Conservation (phyloP, 2,113 vertebrate species). For the Cololabis saira region DNA sequence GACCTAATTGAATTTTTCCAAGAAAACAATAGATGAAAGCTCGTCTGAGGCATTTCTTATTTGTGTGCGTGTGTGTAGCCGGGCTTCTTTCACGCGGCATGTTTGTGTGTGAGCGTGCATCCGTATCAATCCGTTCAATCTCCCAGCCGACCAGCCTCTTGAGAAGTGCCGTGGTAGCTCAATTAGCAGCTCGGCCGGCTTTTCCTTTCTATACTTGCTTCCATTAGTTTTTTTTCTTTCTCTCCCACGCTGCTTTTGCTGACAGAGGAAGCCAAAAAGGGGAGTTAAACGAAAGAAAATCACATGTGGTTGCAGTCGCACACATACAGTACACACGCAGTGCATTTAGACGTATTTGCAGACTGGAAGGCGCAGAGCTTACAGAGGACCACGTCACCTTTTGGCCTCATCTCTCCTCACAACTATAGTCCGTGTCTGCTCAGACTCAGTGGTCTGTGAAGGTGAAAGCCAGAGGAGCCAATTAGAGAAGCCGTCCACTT, state of each 20-base stretch:
- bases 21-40: conserved; percentile 75
- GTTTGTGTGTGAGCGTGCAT: conserved; percentile 20
- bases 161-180: conserved; percentile 65
- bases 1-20: conserved; percentile 70
- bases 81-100: conserved; percentile 8
- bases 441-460: conserved; percentile 56
- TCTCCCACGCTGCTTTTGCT: not conserved
- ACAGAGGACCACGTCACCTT: conserved; percentile 38
- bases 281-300: conserved; percentile 28
- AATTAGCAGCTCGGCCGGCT: conserved; percentile 66
- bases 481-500: conserved; percentile 57
- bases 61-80: conserved; percentile 15
- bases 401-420: conserved; percentile 39
- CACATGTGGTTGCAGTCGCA: not conserved
- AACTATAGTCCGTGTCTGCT: conserved; percentile 20
- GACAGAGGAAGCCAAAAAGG: not conserved
- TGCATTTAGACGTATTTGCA: not conserved
- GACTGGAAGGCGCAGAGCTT: conserved; percentile 28
- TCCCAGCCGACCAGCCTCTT: conserved; percentile 40
- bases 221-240: conserved; percentile 41
- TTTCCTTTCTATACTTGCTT: conserved; percentile 10
- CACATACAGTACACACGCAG: not conserved
- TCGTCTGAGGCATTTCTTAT: conserved; percentile 59
- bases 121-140: conserved; percentile 65
- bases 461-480: conserved; percentile 67